A percentile compares a stretch with the other conserved stretches of the same genome.
These are phyloP conservation scores for Sprattus sprattus DNA, from an alignment of 2,113 vertebrate species.

Conservation along the genomic window DNA sequence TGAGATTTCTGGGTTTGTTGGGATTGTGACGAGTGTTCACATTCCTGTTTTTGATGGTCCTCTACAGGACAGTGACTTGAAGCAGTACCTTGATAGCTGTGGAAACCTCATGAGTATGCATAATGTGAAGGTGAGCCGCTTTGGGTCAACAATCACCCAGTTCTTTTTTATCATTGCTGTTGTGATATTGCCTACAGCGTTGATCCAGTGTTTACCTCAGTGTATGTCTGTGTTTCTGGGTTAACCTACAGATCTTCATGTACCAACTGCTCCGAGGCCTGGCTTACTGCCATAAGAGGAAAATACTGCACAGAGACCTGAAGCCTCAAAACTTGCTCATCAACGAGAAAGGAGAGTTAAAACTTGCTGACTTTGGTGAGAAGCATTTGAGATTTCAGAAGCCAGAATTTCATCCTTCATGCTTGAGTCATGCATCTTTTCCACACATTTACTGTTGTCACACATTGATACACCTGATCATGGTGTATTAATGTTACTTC, in stretches of 20 bases:
- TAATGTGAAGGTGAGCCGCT: constrained; percentile 86
- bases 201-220: neutral
- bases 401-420: neutral
- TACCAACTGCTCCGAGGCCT: constrained; percentile 94
- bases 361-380: constrained; percentile 93
- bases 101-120: constrained; percentile 94
- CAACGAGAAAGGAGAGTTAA: constrained; percentile 91
- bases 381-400: constrained; percentile 20
- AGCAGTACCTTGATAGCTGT: constrained; percentile 95
- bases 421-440: neutral
- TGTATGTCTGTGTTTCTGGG: neutral
- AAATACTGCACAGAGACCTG: constrained; percentile 94
- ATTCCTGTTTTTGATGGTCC: neutral
- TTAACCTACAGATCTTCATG: constrained; percentile 86
- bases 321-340: constrained; percentile 98
- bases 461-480: neutral
- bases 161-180: neutral
- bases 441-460: neutral
- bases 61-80: constrained; percentile 91
- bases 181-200: neutral
- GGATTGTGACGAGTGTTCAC: neutral
- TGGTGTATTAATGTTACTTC: neutral
- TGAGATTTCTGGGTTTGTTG: neutral
- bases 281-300: constrained; percentile 89
- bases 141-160: neutral